Evolutionary conservation across 2,888 invertebrate genomes (phyloP).

Genomic region (Escarpia spicata): DNA sequence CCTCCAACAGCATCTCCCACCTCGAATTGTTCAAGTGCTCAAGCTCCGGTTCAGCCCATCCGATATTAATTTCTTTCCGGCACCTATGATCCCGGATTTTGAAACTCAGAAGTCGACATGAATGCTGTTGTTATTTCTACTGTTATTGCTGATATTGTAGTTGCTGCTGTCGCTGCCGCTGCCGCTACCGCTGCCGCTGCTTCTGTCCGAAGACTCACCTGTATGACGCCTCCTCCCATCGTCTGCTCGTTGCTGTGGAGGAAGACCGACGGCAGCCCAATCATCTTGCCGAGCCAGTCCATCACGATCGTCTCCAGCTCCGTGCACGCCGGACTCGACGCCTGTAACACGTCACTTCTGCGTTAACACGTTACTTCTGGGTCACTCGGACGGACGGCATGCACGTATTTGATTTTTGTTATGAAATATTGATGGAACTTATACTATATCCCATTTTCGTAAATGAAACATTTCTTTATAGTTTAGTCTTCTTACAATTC

Average conservation of each 20-base stretch:
- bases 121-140: no score
- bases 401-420: no score
- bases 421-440: no score
- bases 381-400: background rate
- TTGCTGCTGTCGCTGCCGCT: background rate
- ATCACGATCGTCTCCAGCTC: constrained; percentile 96
- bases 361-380: background rate
- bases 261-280: constrained; percentile 92
- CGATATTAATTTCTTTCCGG: no score
- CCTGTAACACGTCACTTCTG: constrained; percentile 70
- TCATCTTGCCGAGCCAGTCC: constrained; percentile 98
- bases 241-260: constrained; percentile 79
- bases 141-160: background rate
- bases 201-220: constrained; percentile 71
- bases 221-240: constrained; percentile 93
- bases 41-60: no score
- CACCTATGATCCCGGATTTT: no score
- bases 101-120: no score
- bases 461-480: no score
- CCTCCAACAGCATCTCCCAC: no score
- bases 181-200: background rate
- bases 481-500: no score
- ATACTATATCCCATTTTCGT: no score
- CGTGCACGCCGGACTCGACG: constrained; percentile 96
- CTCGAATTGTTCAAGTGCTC: no score